These are phyloP conservation scores for Ryuthela nishihirai DNA, from an alignment of 2,888 invertebrate species.

Conservation along the genomic window DNA sequence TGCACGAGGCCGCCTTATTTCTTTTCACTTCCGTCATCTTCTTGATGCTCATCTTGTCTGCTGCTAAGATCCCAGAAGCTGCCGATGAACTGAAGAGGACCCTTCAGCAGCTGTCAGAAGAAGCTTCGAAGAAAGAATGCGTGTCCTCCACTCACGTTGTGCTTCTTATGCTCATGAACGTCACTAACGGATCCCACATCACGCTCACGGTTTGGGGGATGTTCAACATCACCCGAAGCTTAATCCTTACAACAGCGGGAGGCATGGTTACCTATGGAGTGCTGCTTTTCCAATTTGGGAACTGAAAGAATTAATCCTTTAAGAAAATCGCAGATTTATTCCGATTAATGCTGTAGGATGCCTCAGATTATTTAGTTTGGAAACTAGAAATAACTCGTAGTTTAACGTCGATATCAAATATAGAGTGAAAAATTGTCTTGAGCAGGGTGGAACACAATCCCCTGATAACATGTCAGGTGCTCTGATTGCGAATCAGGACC, in stretches of 20 bases:
- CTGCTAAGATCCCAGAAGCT: conserved; percentile 16
- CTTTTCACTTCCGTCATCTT: conserved; percentile 22
- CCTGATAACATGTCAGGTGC: too few relatives aligned
- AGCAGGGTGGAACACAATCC: too few relatives aligned
- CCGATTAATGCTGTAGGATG: too few relatives aligned
- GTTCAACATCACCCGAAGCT: conserved; percentile 32
- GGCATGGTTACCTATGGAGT: conserved; percentile 33
- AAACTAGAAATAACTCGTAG: too few relatives aligned
- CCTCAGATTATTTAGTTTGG: too few relatives aligned
- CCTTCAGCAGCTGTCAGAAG: conserved; percentile 21
- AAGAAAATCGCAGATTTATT: too few relatives aligned
- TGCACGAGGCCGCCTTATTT: conserved; percentile 24
- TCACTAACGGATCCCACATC: conserved; percentile 23
- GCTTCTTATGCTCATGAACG: conserved; percentile 6
- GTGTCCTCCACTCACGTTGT: not conserved
- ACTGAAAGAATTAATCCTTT: too few relatives aligned
- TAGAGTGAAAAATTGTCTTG: too few relatives aligned
- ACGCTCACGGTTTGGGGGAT: conserved; percentile 30
- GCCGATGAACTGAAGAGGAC: conserved; percentile 20
- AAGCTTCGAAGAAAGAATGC: not conserved
- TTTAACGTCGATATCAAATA: too few relatives aligned
- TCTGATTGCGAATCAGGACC: too few relatives aligned
- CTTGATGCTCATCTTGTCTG: conserved; percentile 14
- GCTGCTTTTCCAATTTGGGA: conserved; percentile 24
- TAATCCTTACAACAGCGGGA: conserved; percentile 32